Conservation (phyloP, 2,113 vertebrate genomes). For the Calidris pugnax region DNA sequence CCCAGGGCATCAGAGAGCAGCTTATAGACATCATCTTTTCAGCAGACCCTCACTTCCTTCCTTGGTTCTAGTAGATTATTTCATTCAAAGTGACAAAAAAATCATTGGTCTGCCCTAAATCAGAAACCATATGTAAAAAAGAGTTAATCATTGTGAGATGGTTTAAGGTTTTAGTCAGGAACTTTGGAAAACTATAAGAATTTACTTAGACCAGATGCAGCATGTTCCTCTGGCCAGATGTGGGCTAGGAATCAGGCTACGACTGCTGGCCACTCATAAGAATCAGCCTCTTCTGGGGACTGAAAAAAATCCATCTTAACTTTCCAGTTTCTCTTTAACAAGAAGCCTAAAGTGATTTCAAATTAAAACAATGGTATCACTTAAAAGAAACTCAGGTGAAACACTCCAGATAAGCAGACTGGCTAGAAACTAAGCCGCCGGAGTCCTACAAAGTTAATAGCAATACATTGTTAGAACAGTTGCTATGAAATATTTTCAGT, state of each 20-base stretch:
- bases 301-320: not conserved
- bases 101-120: not conserved
- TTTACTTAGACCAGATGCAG: not conserved
- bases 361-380: not conserved
- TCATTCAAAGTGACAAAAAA: not conserved
- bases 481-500: not conserved
- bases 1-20: not conserved
- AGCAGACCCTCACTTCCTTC: not conserved
- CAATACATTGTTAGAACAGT: not conserved
- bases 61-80: not conserved
- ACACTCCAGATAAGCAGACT: not conserved
- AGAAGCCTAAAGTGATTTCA: not conserved
- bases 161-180: not conserved
- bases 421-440: not conserved
- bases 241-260: not conserved
- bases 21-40: not conserved
- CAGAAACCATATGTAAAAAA: not conserved
- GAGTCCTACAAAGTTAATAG: not conserved
- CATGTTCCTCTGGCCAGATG: not conserved
- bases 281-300: not conserved
- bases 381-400: not conserved
- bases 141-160: not conserved
- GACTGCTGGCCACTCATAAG: not conserved
- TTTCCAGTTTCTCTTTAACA: not conserved
- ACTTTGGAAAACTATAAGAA: not conserved